These are phyloP conservation scores for Dolichallabes microphthalmus DNA, from an alignment of 2,113 vertebrate species.

Conservation along the genomic window DNA sequence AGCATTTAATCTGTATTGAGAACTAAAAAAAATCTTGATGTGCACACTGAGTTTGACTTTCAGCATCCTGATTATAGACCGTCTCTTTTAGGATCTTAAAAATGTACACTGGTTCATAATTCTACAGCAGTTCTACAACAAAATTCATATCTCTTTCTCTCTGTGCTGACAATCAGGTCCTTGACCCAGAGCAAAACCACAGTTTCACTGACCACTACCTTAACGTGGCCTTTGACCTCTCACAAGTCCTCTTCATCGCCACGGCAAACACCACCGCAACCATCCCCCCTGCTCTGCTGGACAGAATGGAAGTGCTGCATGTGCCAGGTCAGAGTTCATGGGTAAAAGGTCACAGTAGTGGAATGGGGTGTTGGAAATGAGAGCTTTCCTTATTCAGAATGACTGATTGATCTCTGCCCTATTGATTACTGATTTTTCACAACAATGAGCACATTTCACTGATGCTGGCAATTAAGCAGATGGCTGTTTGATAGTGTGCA, in stretches of 20 bases:
- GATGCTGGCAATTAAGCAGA: constrained; percentile 15
- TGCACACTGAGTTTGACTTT: background rate
- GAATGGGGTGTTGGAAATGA: background rate
- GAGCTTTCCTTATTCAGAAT: background rate
- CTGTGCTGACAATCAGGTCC: constrained; percentile 72
- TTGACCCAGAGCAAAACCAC: constrained; percentile 98
- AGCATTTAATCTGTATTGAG: background rate
- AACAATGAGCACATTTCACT: constrained; percentile 17
- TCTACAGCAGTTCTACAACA: background rate
- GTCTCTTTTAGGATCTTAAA: background rate
- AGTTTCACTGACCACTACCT: constrained; percentile 97
- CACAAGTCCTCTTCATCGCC: constrained; percentile 97
- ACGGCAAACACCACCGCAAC: constrained; percentile 92
- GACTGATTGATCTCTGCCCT: background rate
- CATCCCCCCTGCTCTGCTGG: constrained; percentile 89
- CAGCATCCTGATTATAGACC: background rate
- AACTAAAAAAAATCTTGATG: background rate
- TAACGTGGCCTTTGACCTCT: constrained; percentile 96
- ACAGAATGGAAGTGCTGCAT: constrained; percentile 95
- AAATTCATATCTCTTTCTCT: background rate
- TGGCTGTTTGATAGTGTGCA: constrained; percentile 29
- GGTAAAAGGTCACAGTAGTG: constrained; percentile 6
- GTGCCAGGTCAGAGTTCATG: constrained; percentile 83
- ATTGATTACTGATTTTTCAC: constrained; percentile 28
- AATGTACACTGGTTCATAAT: background rate